These are phyloP conservation scores for Dinomys branickii DNA, from an alignment of 2,113 vertebrate species.

Conservation along the genomic window DNA sequence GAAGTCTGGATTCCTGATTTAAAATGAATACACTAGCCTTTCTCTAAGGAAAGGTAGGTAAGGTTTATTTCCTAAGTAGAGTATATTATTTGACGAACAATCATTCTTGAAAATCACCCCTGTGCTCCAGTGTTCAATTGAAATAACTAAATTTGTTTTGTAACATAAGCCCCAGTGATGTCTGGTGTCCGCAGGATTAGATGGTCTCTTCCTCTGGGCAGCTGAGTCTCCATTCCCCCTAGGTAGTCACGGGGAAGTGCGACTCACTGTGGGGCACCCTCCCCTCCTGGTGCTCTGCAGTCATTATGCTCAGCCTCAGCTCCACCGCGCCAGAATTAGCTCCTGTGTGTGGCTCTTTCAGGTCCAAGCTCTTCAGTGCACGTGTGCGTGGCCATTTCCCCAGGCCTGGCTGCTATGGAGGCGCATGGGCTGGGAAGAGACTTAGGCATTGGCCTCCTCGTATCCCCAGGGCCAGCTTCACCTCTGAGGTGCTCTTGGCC, in stretches of 20 bases:
- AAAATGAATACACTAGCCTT: not conserved
- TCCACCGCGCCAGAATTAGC: not conserved
- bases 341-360: not conserved
- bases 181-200: not conserved
- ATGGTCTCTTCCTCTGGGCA: not conserved
- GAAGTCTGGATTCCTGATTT: not conserved
- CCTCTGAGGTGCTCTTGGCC: not conserved
- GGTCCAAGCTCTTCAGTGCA: not conserved
- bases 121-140: conserved; percentile 5
- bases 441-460: not conserved
- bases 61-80: not conserved
- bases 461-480: not conserved
- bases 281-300: fast-evolving
- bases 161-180: not conserved
- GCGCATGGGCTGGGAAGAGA: not conserved
- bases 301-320: not conserved
- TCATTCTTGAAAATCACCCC: not conserved
- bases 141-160: not conserved
- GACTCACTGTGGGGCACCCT: not conserved
- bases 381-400: not conserved
- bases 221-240: not conserved
- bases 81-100: not conserved
- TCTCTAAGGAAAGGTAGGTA: not conserved
- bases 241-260: not conserved
- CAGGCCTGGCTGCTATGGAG: not conserved